Conservation (phyloP, 1,140 invertebrate species). For the Macrobrachium nipponense region DNA sequence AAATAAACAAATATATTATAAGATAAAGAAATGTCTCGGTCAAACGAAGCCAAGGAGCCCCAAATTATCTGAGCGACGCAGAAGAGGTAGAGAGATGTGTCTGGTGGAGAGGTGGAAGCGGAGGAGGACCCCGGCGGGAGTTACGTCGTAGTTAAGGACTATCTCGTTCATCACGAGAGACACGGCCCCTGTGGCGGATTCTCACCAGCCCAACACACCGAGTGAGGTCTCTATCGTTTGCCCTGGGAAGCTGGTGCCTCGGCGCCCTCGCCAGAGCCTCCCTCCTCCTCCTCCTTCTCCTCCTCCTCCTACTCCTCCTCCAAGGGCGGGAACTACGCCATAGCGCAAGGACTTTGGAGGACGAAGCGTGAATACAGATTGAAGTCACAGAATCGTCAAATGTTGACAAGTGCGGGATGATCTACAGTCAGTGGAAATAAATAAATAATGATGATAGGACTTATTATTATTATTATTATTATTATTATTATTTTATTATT, state of each 20-base stretch:
- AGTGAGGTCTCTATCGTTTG: slow-evolving; percentile 51
- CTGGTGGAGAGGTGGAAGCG: slow-evolving; percentile 19
- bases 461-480: too few relatives aligned
- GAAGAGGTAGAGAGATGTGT: slow-evolving; percentile 25
- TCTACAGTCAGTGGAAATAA: too few relatives aligned
- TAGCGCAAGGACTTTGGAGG: not conserved
- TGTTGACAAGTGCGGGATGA: too few relatives aligned
- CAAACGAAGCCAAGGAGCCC: too few relatives aligned
- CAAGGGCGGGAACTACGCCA: not conserved
- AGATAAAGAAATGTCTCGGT: too few relatives aligned
- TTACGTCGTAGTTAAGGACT: too few relatives aligned
- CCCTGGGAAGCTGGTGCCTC: slow-evolving; percentile 7
- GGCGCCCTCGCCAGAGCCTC: not conserved
- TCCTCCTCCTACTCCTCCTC: not conserved
- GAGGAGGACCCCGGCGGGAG: not conserved
- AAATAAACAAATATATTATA: too few relatives aligned
- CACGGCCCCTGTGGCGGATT: slow-evolving; percentile 36
- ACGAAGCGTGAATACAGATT: too few relatives aligned
- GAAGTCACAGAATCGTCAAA: too few relatives aligned
- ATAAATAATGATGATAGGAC: too few relatives aligned
- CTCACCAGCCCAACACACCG: slow-evolving; percentile 29
- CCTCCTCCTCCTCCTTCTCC: not conserved
- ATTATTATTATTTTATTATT: too few relatives aligned
- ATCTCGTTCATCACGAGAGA: slow-evolving; percentile 46
- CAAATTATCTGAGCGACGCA: not conserved